Evolutionary conservation across 2,888 invertebrate species (phyloP), one percentile per base, ranked within the genome.

Genomic region (Dicyrtomina minuta): DNA sequence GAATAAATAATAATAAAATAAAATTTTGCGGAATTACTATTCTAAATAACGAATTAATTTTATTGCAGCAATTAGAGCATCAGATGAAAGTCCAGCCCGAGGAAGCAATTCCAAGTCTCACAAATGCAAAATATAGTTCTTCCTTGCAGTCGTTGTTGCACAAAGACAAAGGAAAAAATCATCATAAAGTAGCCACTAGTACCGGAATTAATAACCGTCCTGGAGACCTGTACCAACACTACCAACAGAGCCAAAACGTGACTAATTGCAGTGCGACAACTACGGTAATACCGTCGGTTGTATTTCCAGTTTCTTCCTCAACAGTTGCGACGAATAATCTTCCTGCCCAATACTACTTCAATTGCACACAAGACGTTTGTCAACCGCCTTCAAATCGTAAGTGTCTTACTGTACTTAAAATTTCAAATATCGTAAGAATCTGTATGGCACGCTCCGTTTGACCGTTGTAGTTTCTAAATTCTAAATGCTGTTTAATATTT

Each of bases 141-240:
- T 72, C 72, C 1, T 60, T 72, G 6, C 70, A 70, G 20, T 72
- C 72, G 10, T 43, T 72, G 3, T 62, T 59, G 27, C 64, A 68
- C 39, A 44, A 66, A 64, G 67, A 70, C 15, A 22, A 56, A 20
- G 55, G 43, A 43, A 58, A 58, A 24, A 67, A 58, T 20, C 46
- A 59, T 49, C 24, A 44, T 26, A 67, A 66, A 33, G 46, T 26
- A 17, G 46, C 56, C n/a, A 26, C 20, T 13, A 27, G 20, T 12
- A 33, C 27, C 15, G 58, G 46, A 66, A 26, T 51, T 24, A 58
- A 26, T 41, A 17, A n/a, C 49, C 67, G 59, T 67, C 59, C 46
- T 49, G 61, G n/a, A 43, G 61, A 61, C 61, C 49, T 24, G 6
- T 60, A 44, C 22, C 60, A 41, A 41, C 43, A 39, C 2, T 41